Base-by-base conservation (phyloP, 2,113 vertebrate species). In the Columbina picui region DNA sequence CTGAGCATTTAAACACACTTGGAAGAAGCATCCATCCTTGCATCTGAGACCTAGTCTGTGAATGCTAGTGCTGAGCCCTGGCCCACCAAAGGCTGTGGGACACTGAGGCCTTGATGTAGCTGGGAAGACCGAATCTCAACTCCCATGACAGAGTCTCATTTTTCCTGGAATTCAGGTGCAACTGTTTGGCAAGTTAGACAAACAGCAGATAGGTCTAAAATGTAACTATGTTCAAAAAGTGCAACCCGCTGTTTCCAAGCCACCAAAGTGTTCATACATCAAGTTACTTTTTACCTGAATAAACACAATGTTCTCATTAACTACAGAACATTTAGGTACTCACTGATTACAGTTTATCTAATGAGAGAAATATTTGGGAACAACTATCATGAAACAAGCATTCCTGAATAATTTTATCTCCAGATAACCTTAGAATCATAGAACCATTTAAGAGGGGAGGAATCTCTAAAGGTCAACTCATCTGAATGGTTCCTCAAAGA, bases 11-110 rank as follows among this genome's bases (percentile, higher is more conserved):
- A 69, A 65, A 21, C 4, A 16, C 19, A 20, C 7, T 45, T 52
- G 60, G n/a, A 56, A 77, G 57, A 57, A 53, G 7, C 12, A 52
- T 20, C 52, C 14, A 15, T n/a, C 45, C 26, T 30, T 0, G 2
- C 2, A 13, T 38, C 57, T 52, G 61, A 90, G 22, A 43, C 8
- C 47, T 19, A 4, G 26, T 21, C 32, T 84, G 15, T 45, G 7
- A 47, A 25, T 0, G 2, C 17, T 1, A 4, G 56, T 14, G 22
- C 45, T 61, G 65, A 57, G 59, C 27, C 7, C 22, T n/a, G 34
- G 25, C 43, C 30, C 55, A 50, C 6, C 23, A 29, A 39, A 22
- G 16, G 14, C n/a, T 49, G 30, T 43, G n/a, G 36, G 56, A 27
- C 39, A 9, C 19, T 6, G 19, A n/a, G 53, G 50, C 15, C 10